Conservation (phyloP, 2,797 vertebrate genomes). For the Staurois parvus region DNA sequence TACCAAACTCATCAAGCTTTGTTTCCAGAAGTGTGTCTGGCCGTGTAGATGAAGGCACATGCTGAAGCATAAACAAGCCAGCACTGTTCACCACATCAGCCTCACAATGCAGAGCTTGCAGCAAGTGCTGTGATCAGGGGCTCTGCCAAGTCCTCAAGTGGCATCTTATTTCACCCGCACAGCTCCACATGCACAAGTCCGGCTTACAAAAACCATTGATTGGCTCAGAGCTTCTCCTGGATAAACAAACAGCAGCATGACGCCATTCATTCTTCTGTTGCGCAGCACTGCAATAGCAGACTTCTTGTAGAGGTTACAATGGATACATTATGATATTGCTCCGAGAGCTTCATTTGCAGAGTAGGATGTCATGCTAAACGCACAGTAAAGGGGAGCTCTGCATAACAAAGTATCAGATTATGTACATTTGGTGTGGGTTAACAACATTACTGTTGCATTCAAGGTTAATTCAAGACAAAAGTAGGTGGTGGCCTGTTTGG, state of each 20-base stretch:
- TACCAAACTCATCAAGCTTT: not conserved
- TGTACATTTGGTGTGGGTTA: not conserved
- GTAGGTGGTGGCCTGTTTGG: too few species aligned
- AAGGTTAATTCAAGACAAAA: too few species aligned
- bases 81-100: conserved; percentile 23
- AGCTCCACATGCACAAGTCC: conserved; percentile 18
- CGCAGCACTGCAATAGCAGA: conserved; percentile 5
- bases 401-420: not conserved
- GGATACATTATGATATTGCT: not conserved
- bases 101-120: not conserved
- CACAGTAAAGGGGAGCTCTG: not conserved
- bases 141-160: conserved; percentile 19
- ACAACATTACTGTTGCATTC: too few species aligned
- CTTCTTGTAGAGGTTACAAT: conserved; percentile 2
- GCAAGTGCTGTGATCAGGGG: conserved; percentile 7
- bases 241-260: conserved; percentile 11
- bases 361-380: not conserved
- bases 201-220: conserved; percentile 7
- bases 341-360: not conserved
- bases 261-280: not conserved
- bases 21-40: conserved; percentile 8
- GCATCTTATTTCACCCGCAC: conserved; percentile 26
- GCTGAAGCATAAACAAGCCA: conserved; percentile 15
- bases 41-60: conserved; percentile 2
- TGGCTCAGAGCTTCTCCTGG: not conserved